Conservation (phyloP, 2,888 invertebrate species). For the Campaea margaritaria region DNA sequence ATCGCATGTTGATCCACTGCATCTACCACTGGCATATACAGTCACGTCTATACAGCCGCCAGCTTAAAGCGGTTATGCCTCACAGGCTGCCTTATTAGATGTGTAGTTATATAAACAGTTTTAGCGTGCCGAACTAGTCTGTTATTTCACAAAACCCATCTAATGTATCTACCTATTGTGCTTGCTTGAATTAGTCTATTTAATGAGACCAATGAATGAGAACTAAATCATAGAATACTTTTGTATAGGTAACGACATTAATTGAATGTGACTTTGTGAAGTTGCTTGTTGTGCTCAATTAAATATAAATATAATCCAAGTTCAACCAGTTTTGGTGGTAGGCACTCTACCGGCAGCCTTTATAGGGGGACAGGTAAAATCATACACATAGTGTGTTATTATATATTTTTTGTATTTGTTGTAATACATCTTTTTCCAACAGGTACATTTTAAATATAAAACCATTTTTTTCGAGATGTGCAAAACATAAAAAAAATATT, state of each 20-base stretch:
- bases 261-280: conserved; percentile 4
- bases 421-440: too few relatives aligned
- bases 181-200: conserved; percentile 6
- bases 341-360: background rate
- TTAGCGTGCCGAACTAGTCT: conserved; percentile 35
- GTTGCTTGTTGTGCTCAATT: background rate
- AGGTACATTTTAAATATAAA: too few relatives aligned
- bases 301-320: conserved; percentile 6
- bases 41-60: conserved; percentile 49
- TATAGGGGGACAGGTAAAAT: background rate
- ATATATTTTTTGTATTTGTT: too few relatives aligned
- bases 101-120: conserved; percentile 45
- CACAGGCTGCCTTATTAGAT: conserved; percentile 40
- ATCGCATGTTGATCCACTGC: conserved; percentile 41
- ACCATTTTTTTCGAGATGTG: too few relatives aligned
- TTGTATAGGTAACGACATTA: too few relatives aligned
- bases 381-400: too few relatives aligned
- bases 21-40: conserved; percentile 30
- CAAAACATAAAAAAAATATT: too few relatives aligned
- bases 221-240: conserved; percentile 1
- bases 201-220: background rate
- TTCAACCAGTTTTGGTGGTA: conserved; percentile 21
- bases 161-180: conserved; percentile 21
- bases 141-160: conserved; percentile 36
- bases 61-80: conserved; percentile 48